phyloP scores from a whole-genome alignment of 1,140 invertebrate genomes.

The Pachyrhynchus sulphureomaculatus region DNA sequence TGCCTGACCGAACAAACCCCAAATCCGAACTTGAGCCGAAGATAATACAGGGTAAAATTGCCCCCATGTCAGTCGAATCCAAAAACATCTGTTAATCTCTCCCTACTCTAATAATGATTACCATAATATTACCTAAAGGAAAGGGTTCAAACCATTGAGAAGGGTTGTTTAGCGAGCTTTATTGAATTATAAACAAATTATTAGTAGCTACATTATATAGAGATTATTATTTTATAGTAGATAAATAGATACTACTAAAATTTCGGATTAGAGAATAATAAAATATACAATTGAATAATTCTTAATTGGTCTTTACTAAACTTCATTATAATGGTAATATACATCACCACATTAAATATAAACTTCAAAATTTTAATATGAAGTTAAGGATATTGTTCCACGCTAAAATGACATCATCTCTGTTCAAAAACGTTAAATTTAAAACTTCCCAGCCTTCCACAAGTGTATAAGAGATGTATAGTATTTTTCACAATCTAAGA shows the following conservation, averaged over 20 bases:
- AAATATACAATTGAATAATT: neutral
- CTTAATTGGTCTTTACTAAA: too few relatives aligned
- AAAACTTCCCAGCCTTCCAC: too few relatives aligned
- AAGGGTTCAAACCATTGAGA: neutral
- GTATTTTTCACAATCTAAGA: too few relatives aligned
- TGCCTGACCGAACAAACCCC: slow-evolving; percentile 4
- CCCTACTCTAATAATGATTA: slow-evolving; percentile 15
- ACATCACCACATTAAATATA: too few relatives aligned
- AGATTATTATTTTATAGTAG: neutral
- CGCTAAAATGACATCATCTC: too few relatives aligned
- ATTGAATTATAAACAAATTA: slow-evolving; percentile 23
- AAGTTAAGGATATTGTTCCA: too few relatives aligned
- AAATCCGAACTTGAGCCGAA: slow-evolving; percentile 13
- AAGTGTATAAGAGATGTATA: too few relatives aligned
- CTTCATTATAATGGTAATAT: too few relatives aligned
- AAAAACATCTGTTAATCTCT: slow-evolving; percentile 25
- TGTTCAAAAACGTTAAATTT: too few relatives aligned
- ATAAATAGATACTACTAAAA: neutral
- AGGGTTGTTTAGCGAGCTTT: slow-evolving; percentile 16
- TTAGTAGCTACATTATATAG: neutral
- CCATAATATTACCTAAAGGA: slow-evolving; percentile 20
- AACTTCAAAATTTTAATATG: too few relatives aligned
- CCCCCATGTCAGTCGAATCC: slow-evolving; percentile 21
- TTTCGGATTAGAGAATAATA: neutral
- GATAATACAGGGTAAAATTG: slow-evolving; percentile 12